phyloP scores from a whole-genome alignment of 2,797 vertebrate genomes.

The Pitangus sulphuratus region DNA sequence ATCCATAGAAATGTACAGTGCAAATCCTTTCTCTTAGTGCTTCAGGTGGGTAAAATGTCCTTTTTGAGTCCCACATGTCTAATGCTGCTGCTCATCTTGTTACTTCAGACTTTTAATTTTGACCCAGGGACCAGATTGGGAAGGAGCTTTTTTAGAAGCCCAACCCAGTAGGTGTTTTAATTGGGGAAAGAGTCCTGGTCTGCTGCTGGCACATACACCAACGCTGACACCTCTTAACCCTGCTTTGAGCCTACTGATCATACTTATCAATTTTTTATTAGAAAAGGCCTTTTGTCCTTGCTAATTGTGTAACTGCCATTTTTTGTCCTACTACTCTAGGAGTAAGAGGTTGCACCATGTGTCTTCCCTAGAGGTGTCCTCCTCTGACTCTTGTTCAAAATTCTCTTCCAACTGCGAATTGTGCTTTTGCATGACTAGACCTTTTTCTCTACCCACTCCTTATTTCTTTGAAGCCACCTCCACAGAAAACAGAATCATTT shows the following conservation, averaged over 20 bases:
- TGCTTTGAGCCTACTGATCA: neutral
- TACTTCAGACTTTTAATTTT: slow-evolving; percentile 23
- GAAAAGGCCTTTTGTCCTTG: neutral
- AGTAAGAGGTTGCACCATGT: neutral
- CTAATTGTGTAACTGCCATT: neutral
- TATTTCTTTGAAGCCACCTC: neutral
- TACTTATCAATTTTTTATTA: neutral
- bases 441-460: neutral
- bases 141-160: neutral
- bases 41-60: slow-evolving; percentile 18
- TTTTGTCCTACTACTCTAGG: neutral
- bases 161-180: neutral
- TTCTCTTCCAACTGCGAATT: neutral
- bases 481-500: slow-evolving; percentile 17
- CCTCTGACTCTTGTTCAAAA: neutral
- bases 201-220: neutral
- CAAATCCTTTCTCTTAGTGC: slow-evolving; percentile 7
- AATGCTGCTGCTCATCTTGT: neutral
- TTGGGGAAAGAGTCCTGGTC: neutral
- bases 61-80: slow-evolving; percentile 11
- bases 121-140: neutral
- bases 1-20: neutral
- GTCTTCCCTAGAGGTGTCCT: neutral
- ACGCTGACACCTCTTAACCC: neutral
- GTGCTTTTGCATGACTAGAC: neutral